phyloP scores from a whole-genome alignment of 2,797 vertebrate species.

The Mallotus villosus region DNA sequence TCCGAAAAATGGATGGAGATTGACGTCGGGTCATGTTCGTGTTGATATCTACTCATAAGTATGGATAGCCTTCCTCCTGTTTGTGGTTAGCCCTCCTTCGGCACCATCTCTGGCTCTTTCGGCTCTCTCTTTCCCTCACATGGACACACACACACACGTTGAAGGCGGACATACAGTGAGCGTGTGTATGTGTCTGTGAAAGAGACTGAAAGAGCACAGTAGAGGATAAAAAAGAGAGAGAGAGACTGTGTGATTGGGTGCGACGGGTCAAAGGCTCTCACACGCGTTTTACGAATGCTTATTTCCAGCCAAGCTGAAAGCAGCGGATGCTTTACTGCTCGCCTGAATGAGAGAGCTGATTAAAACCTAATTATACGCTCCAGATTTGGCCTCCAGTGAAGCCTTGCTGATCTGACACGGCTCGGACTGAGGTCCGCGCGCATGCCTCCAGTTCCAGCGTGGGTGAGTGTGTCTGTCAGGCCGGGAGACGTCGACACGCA shows the following conservation, averaged over 20 bases:
- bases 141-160: neutral
- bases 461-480: neutral
- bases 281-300: slow-evolving; percentile 70
- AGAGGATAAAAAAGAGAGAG: neutral
- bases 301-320: slow-evolving; percentile 72
- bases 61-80: neutral
- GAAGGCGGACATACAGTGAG: neutral
- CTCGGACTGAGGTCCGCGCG: slow-evolving; percentile 55
- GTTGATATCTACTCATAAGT: too few species aligned
- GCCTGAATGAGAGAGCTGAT: slow-evolving; percentile 76
- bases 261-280: slow-evolving; percentile 70
- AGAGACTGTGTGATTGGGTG: slow-evolving; percentile 47
- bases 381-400: slow-evolving; percentile 77
- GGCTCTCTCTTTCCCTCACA: neutral
- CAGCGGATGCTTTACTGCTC: slow-evolving; percentile 65
- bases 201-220: slow-evolving; percentile 24
- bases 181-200: slow-evolving; percentile 10
- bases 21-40: neutral
- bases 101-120: neutral
- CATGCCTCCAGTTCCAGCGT: slow-evolving; percentile 54
- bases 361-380: slow-evolving; percentile 82
- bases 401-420: slow-evolving; percentile 68
- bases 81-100: neutral
- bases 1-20: neutral
- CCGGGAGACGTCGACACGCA: too few species aligned